A percentile compares a stretch with the other conserved stretches of the same genome.
These are phyloP conservation scores for Tachypleus tridentatus DNA, from an alignment of 1,140 invertebrate species.

Conservation along the genomic window DNA sequence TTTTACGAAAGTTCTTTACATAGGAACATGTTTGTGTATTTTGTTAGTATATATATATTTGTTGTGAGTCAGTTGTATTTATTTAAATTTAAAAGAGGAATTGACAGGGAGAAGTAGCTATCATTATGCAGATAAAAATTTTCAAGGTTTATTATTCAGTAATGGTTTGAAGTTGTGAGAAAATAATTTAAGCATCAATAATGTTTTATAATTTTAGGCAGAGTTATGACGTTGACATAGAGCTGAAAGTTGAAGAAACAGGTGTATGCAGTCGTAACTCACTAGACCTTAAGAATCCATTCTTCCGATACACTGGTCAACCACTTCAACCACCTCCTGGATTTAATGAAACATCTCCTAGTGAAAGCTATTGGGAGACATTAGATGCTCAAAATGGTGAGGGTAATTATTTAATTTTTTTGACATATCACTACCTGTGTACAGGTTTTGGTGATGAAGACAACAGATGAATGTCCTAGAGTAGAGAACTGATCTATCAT, in stretches of 20 bases:
- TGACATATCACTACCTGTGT: neutral
- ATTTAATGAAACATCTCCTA: constrained; percentile 73
- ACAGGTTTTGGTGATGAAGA: neutral
- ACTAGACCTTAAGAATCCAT: constrained; percentile 96
- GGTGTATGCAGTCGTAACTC: constrained; percentile 69
- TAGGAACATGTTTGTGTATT: no score
- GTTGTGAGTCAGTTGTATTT: no score
- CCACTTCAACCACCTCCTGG: constrained; percentile 54
- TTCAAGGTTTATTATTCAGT: no score
- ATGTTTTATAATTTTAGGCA: constrained; percentile 46
- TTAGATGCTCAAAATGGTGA: constrained; percentile 50
- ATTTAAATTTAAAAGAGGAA: neutral
- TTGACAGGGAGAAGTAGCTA: no score
- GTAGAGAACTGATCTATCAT: no score
- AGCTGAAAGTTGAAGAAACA: constrained; percentile 78
- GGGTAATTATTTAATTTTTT: neutral
- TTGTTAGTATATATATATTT: no score
- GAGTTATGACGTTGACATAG: constrained; percentile 98
- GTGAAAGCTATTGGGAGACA: constrained; percentile 79
- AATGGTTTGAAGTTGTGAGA: no score
- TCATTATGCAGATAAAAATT: no score
- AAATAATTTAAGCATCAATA: neutral
- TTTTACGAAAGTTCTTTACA: no score
- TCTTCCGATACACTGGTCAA: constrained; percentile 57
- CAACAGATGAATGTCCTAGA: no score